phyloP scores from a whole-genome alignment of 2,797 vertebrate genomes.

The Danio albolineatus region DNA sequence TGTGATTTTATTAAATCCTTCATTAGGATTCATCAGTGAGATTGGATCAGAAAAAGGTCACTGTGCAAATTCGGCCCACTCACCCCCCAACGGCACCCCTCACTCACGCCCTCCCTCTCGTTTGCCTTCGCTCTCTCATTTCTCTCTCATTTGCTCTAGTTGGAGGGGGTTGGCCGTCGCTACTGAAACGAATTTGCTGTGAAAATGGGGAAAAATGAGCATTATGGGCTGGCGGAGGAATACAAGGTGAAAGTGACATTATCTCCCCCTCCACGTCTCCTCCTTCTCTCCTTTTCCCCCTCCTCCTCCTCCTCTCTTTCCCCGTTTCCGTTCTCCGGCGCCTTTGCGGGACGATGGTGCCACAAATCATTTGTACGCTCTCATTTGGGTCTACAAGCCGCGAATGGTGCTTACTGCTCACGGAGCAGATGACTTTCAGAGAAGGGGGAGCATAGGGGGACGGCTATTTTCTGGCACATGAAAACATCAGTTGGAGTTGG shows the following conservation, averaged over 20 bases:
- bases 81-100: conserved; percentile 56
- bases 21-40: conserved; percentile 89
- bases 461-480: conserved; percentile 71
- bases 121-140: conserved; percentile 52
- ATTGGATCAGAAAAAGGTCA: conserved; percentile 91
- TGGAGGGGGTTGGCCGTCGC: conserved; percentile 53
- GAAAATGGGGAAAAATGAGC: conserved; percentile 87
- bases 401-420: conserved; percentile 82
- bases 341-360: conserved; percentile 77
- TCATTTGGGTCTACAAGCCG: conserved; percentile 79
- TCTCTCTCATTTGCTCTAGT: conserved; percentile 54
- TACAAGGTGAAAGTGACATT: conserved; percentile 87
- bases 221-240: conserved; percentile 79
- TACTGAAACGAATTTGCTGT: conserved; percentile 86
- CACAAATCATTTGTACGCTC: conserved; percentile 86
- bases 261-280: conserved; percentile 61
- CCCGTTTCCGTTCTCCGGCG: conserved; percentile 66
- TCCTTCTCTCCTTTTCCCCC: conserved; percentile 17
- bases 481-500: conserved; percentile 75
- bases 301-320: conserved; percentile 46
- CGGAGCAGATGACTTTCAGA: conserved; percentile 83
- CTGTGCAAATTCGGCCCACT: conserved; percentile 77
- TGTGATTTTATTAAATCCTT: conserved; percentile 89
- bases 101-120: conserved; percentile 40
- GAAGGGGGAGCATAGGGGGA: conserved; percentile 52